Evolutionary conservation across 2,888 invertebrate species (phyloP), one percentile per base, ranked within the genome.

Genomic region (Lepidocyrtinus sp.): DNA sequence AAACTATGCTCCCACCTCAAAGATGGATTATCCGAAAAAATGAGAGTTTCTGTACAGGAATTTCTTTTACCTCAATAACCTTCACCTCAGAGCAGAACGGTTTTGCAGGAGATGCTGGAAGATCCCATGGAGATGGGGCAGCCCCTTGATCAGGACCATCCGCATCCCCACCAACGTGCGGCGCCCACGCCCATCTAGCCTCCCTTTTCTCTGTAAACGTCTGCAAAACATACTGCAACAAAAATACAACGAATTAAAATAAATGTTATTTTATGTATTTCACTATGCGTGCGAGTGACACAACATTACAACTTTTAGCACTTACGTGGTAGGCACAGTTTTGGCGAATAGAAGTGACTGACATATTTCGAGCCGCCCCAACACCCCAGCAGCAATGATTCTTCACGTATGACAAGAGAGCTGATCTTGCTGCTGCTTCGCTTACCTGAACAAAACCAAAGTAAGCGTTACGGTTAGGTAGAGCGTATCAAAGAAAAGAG

Each of bases 381-480:
- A 87, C 88, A 12, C 90, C 90, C 88, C 90, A 91, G 87, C 91
- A 91, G 85, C 90, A 90, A 85, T 90, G 88, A 62, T 89, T 88
- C 25, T 89, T 88, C n/a, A 90, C 90, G 85, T 88, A 88, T 17
- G 88, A 85, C 36, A 89, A 83, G 22, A 91, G 87, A 0, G 90
- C 90, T 45, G 89, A 87, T 73, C 90, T 87, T 0, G 90, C 90
- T 72, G 89, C 81, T 15, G 85, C 45, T 62, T 86, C 81, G 75
- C 87, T 85, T 80, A 86, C 82, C 85, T n/a, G n/a, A n/a, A n/a
- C n/a, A n/a, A n/a, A n/a, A n/a, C n/a, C n/a, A n/a, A n/a, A n/a
- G n/a, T n/a, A n/a, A n/a, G n/a, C n/a, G n/a, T n/a, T n/a, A n/a
- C n/a, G n/a, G n/a, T n/a, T n/a, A n/a, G n/a, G n/a, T n/a, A n/a